Evolutionary conservation across 2,797 vertebrate genomes (phyloP).

Genomic region (Rhinoraja longicauda): DNA sequence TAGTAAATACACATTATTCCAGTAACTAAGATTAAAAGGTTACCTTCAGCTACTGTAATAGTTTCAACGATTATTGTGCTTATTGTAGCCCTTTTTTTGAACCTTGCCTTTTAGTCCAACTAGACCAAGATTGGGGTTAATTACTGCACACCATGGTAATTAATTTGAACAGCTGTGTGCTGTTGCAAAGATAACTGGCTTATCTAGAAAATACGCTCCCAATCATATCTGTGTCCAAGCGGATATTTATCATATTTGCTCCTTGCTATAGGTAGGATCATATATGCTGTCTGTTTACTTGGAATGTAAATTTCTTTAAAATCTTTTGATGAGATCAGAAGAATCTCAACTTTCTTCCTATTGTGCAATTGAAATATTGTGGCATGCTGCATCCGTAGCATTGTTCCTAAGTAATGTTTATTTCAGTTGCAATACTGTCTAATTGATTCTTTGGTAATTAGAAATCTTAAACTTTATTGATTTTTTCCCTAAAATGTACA

Average conservation of each 20-base stretch:
- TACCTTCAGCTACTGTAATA: constrained; percentile 62
- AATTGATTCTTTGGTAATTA: background rate
- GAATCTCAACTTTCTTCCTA: background rate
- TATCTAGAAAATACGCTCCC: constrained; percentile 38
- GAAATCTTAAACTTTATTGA: background rate
- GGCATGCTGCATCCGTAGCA: background rate
- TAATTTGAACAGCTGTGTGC: constrained; percentile 48
- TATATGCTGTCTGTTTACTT: background rate
- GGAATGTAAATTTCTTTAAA: background rate
- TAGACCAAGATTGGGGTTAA: constrained; percentile 55
- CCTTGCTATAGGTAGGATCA: background rate
- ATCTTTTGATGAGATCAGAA: background rate
- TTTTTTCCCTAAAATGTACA: background rate
- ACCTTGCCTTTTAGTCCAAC: constrained; percentile 45
- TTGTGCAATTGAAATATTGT: background rate
- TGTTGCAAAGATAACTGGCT: constrained; percentile 41
- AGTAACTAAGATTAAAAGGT: constrained; percentile 56
- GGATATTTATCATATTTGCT: constrained; percentile 30
- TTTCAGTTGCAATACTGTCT: background rate
- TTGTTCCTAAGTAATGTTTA: background rate
- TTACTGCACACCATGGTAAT: constrained; percentile 54
- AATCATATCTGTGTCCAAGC: background rate
- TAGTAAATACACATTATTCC: background rate
- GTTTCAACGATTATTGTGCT: constrained; percentile 55
- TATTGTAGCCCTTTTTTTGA: constrained; percentile 55